Evolutionary conservation across 2,113 vertebrate species (phyloP).

Genomic region (Chamaea fasciata): DNA sequence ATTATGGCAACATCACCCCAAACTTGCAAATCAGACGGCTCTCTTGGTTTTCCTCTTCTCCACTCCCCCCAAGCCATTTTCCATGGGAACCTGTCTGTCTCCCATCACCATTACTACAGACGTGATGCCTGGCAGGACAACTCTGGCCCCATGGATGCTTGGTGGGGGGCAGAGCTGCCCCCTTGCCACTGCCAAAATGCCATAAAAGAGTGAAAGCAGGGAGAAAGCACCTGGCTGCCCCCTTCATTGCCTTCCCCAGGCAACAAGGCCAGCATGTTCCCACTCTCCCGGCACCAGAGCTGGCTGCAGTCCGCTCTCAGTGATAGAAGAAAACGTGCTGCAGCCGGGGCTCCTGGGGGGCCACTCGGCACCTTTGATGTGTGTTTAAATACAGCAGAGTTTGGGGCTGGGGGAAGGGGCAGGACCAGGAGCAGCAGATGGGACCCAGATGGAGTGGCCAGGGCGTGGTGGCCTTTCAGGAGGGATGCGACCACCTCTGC

Average conservation of each 20-base stretch:
- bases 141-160: rapidly evolving
- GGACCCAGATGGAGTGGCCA: conserved; percentile 50
- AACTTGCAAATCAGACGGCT: not conserved
- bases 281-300: not conserved
- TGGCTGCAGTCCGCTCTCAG: not conserved
- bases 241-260: rapidly evolving
- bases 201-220: not conserved
- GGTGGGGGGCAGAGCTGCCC: not conserved
- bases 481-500: not conserved
- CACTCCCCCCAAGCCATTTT: not conserved
- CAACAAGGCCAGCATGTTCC: not conserved
- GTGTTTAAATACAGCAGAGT: conserved; percentile 56
- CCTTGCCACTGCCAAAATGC: not conserved
- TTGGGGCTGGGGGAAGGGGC: conserved; percentile 35
- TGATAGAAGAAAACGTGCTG: conserved; percentile 45
- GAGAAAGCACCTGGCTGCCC: not conserved
- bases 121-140: rapidly evolving
- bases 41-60: not conserved
- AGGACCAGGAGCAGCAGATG: conserved; percentile 56
- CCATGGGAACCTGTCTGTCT: not conserved
- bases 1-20: no score
- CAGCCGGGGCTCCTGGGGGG: not conserved
- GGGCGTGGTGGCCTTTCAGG: not conserved
- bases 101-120: rapidly evolving
- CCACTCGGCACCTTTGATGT: conserved; percentile 56